Base-by-base conservation (phyloP, 2,797 vertebrate genomes). In the Rhinoraja longicauda region DNA sequence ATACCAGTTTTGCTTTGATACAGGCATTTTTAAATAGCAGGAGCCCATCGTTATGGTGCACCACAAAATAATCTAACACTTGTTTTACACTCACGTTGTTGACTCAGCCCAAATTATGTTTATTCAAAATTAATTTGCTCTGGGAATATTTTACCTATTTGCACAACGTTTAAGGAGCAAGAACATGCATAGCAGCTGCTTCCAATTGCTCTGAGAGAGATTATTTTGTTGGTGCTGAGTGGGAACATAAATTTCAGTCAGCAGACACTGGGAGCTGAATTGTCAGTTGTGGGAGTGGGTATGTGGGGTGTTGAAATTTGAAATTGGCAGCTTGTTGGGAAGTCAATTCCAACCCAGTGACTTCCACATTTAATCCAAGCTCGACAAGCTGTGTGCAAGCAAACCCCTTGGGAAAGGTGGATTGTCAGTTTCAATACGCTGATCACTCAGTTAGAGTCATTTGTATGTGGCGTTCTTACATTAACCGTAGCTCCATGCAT, bases 51-150 rank as follows among this genome's bases (percentile, higher is more conserved):
- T 29, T 32, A 36, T 6, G 4, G 32, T 88, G n/a, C 84, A 19
- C 84, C 59, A 64, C 62, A 67, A 86, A 62, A n/a, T 32, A 88
- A 88, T 36, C 59, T 67, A 88, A 88, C 19, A 67, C n/a, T 64
- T 59, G 29, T 88, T 88, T 67, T 36, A 88, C 32, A 88, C 59
- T 64, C 29, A 4, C 64, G 59, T 19, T 32, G 84, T 62, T 15
- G 59, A 88, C 62, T 88, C 84, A 88, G 57, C 59, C 88, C 29
- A 64, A 88, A 88, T 88, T 36, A 88, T 64, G n/a, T 88, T 88
- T 88, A 88, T 64, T 88, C 59, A 64, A 88, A 88, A 88, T 88
- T 64, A 88, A 64, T 88, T 88, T 64, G 29, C 64, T 88, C 17
- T 7, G 62, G 84, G n/a, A 67, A 88, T 32, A 64, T 32, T 62